Conservation (phyloP, 2,888 invertebrate genomes). For the Catocala nupta region DNA sequence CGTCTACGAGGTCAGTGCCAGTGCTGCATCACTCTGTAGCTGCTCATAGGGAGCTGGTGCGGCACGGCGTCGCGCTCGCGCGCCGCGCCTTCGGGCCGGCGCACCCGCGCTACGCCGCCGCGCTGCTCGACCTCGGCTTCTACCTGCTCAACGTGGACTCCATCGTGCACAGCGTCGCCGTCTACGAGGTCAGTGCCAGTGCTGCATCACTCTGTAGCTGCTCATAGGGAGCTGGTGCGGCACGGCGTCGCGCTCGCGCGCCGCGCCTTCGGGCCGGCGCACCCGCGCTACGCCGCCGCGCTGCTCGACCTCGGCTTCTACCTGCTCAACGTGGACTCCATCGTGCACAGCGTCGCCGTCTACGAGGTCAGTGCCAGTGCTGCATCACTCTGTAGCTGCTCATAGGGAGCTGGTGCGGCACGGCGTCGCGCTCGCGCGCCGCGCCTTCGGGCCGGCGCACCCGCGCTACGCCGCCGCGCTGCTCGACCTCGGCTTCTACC, state of each 20-base stretch:
- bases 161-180: slow-evolving; percentile 93
- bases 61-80: slow-evolving; percentile 92
- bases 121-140: slow-evolving; percentile 96
- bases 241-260: slow-evolving; percentile 93
- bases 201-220: not conserved
- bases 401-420: slow-evolving; percentile 92
- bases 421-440: slow-evolving; percentile 91
- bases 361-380: slow-evolving; percentile 91
- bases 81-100: slow-evolving; percentile 87
- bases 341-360: slow-evolving; percentile 93
- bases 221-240: slow-evolving; percentile 90
- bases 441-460: slow-evolving; percentile 89
- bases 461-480: slow-evolving; percentile 95
- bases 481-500: slow-evolving; percentile 96
- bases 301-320: slow-evolving; percentile 97
- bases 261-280: slow-evolving; percentile 88
- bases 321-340: slow-evolving; percentile 95
- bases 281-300: slow-evolving; percentile 94
- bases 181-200: slow-evolving; percentile 93
- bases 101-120: slow-evolving; percentile 95
- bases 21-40: not conserved
- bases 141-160: slow-evolving; percentile 96
- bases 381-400: not conserved
- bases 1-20: slow-evolving; percentile 92
- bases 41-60: slow-evolving; percentile 89